Evolutionary conservation across 92 coral and sea anemone genomes (phyloP), one percentile per base, ranked within the genome.

Genomic region (Diadumene lineata): DNA sequence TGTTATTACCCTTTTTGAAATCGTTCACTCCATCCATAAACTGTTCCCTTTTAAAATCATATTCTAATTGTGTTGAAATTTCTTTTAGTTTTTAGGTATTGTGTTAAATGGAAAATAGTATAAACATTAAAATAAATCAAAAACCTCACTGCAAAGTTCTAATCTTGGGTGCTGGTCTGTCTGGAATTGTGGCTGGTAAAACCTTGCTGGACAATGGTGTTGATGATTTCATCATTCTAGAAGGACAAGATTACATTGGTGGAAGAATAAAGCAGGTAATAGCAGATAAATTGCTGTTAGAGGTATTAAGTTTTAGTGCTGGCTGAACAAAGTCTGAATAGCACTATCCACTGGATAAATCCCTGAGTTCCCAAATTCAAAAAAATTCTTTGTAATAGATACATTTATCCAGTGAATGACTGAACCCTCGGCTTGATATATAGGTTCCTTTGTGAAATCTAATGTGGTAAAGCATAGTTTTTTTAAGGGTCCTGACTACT

Each of bases 221-320:
- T 10, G 66, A 85, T 18, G 84, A 93, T 79, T 93, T 90, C 68
- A 62, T 93, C 43, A 79, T 93, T 43, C 88, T 90, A 1, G 98
- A 93, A 83, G 98, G 85, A 0, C 96, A 90, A 65, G 91, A 87
- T 28, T 87, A 90, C 70, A 77, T 93, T 56, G 98, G 98, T 31
- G 98, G 98, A 1, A 82, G 98, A 27, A 76, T 90, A 1, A 90
- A 90, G 50, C 87, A 77, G 74, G 82, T 69, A 69, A 0, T n/a
- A n/a, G n/a, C n/a, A n/a, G n/a, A n/a, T n/a, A n/a, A n/a, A n/a
- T n/a, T n/a, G n/a, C n/a, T n/a, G n/a, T n/a, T n/a, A n/a, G n/a
- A n/a, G n/a, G n/a, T n/a, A n/a, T n/a, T n/a, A n/a, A n/a, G n/a
- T n/a, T n/a, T n/a, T n/a, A n/a, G n/a, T n/a, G n/a, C n/a, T n/a